Conservation (phyloP, 2,113 vertebrate genomes). For the Orientallactaga bullata region DNA sequence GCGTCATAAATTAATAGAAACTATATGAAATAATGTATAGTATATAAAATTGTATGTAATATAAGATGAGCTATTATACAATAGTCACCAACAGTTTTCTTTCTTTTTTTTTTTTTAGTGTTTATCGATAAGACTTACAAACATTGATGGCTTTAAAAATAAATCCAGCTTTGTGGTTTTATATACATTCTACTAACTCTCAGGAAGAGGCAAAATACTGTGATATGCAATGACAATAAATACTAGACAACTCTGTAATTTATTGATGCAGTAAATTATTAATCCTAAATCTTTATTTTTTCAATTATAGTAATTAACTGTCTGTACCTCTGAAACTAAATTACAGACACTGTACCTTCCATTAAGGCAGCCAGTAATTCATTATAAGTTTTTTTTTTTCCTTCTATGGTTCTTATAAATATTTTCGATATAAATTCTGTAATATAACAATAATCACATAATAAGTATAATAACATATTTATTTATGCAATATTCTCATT, state of each 20-base stretch:
- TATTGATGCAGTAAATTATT: conserved; percentile 15
- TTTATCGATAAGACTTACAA: background rate
- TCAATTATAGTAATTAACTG: background rate
- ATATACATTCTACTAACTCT: background rate
- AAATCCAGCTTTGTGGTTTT: background rate
- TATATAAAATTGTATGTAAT: background rate
- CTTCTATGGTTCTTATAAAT: background rate
- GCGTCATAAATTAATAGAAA: background rate
- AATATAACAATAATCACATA: background rate
- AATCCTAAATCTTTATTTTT: conserved; percentile 1
- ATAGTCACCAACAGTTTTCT: background rate
- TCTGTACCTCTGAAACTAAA: background rate
- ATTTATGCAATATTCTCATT: background rate
- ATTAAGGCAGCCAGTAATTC: background rate
- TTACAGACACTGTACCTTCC: background rate
- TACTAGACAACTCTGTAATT: background rate
- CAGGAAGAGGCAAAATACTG: background rate
- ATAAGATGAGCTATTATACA: background rate
- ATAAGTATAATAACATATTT: background rate
- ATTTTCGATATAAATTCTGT: background rate
- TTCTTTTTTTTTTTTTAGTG: background rate
- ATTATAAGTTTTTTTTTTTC: conserved; percentile 21
- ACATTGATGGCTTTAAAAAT: background rate
- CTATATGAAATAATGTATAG: background rate
- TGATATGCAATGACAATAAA: background rate